Percentiles rank a stretch among this genome's conserved stretches.
Conservation (phyloP, 2,797 vertebrate genomes). For the Microtus obscurus region DNA sequence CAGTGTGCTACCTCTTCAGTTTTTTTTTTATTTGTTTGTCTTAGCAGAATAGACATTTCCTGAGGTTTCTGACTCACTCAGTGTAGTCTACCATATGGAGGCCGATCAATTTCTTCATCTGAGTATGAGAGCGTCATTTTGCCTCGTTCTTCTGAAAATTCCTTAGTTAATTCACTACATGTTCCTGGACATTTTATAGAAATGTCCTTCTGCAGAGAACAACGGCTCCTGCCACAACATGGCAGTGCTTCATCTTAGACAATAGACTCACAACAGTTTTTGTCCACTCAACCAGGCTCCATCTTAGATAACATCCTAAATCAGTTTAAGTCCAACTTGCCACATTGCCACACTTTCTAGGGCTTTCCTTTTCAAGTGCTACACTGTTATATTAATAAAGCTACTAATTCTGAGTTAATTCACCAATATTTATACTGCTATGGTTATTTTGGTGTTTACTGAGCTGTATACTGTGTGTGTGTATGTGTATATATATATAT, state of each 20-base stretch:
- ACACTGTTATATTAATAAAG: neutral
- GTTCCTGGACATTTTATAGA: neutral
- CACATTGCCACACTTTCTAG: neutral
- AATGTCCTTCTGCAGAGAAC: neutral
- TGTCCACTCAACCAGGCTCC: neutral
- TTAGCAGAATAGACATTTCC: neutral
- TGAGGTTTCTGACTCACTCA: neutral
- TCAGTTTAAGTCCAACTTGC: neutral
- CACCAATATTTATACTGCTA: neutral
- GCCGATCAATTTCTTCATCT: neutral
- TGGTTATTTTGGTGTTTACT: neutral
- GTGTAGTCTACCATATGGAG: neutral
- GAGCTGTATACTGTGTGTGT: neutral
- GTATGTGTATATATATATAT: too few species aligned
- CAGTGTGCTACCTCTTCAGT: neutral
- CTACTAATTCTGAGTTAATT: neutral
- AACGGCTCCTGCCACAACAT: neutral
- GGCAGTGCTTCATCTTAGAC: neutral
- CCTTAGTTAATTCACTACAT: neutral
- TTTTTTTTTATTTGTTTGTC: neutral
- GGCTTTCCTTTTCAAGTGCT: neutral
- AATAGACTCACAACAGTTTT: neutral
- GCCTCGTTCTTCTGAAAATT: neutral
- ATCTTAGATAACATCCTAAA: neutral
- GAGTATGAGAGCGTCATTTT: conserved; percentile 16